These are phyloP conservation scores for Strix aluco DNA, from an alignment of 2,113 vertebrate species.

Conservation along the genomic window DNA sequence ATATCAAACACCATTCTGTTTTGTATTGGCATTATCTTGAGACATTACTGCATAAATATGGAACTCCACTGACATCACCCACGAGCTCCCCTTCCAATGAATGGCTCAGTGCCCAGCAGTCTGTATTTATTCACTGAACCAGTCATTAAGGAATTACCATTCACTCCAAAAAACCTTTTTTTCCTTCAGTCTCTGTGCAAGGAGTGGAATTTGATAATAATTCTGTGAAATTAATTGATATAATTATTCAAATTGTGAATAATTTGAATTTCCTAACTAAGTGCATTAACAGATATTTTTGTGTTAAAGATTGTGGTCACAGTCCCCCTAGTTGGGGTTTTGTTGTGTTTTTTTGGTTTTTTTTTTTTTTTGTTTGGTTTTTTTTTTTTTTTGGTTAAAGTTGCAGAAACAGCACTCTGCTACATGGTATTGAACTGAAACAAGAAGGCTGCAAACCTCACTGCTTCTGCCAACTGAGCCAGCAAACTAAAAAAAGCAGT, in stretches of 20 bases:
- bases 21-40: constrained; percentile 46
- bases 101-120: constrained; percentile 34
- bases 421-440: not conserved
- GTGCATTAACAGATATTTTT: not conserved
- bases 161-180: not conserved
- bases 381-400: not conserved
- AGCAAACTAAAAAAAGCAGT: not conserved
- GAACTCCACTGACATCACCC: constrained; percentile 30
- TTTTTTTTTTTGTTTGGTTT: not conserved
- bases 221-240: not conserved
- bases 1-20: constrained; percentile 39
- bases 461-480: not conserved
- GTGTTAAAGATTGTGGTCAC: not conserved
- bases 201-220: not conserved
- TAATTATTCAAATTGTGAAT: too few species aligned
- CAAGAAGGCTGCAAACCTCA: not conserved
- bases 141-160: constrained; percentile 10
- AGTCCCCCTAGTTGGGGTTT: not conserved
- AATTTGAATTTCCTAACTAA: not conserved
- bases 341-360: not conserved
- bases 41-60: constrained; percentile 37
- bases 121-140: constrained; percentile 19
- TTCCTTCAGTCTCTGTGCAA: not conserved
- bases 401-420: not conserved
- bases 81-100: constrained; percentile 2